These are phyloP conservation scores for Psittacula echo DNA, from an alignment of 2,797 vertebrate species.

Conservation along the genomic window DNA sequence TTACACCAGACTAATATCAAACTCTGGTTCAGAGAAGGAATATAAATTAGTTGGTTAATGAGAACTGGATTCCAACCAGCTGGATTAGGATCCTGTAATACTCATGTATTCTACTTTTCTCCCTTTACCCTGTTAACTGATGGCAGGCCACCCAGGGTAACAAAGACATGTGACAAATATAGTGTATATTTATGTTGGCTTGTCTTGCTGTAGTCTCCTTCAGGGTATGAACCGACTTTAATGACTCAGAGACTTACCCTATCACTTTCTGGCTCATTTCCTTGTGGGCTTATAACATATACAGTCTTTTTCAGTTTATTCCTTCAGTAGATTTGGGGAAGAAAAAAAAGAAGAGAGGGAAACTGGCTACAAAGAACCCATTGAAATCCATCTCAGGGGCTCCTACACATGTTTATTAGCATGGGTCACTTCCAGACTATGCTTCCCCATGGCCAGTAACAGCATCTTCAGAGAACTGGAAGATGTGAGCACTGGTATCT, in stretches of 20 bases:
- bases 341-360: neutral
- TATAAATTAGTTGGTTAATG: conserved; percentile 6
- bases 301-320: conserved; percentile 5
- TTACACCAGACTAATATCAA: neutral
- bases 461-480: conserved; percentile 13
- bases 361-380: neutral
- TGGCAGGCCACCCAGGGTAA: conserved; percentile 46
- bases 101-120: neutral
- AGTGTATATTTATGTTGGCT: conserved; percentile 57
- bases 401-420: conserved; percentile 14
- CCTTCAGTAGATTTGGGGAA: neutral
- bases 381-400: neutral
- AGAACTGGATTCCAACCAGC: conserved; percentile 3
- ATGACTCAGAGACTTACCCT: conserved; percentile 41
- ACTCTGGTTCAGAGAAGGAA: neutral
- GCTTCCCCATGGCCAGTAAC: neutral
- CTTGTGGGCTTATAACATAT: conserved; percentile 1
- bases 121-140: neutral
- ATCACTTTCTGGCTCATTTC: conserved; percentile 52
- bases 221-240: conserved; percentile 33
- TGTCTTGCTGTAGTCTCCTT: conserved; percentile 26
- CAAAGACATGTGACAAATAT: conserved; percentile 40
- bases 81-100: neutral
- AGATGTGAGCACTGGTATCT: neutral
- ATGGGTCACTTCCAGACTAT: neutral